Percentiles rank a stretch among this genome's conserved stretches.
phyloP scores from a whole-genome alignment of 2,888 invertebrate species.

The Caenorhabditis wallacei region DNA sequence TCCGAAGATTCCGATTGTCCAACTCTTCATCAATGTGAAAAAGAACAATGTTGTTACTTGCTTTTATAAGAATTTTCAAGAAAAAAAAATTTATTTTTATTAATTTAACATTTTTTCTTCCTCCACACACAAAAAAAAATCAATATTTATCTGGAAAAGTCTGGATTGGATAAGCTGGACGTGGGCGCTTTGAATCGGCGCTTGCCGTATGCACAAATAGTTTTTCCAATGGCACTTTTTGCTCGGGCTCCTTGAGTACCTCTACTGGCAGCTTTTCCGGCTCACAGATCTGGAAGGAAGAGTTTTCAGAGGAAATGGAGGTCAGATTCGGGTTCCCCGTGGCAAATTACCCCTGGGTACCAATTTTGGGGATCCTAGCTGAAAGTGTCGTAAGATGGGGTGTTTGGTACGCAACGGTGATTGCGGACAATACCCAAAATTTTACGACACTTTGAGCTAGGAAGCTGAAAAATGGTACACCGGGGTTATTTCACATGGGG shows the following conservation, averaged over 20 bases:
- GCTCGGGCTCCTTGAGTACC: constrained; percentile 11
- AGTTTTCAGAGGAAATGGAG: background rate
- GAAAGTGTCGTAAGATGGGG: too few species aligned
- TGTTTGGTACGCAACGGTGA: too few species aligned
- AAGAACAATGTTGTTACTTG: constrained; percentile 69
- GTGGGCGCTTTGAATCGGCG: constrained; percentile 20
- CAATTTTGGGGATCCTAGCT: background rate
- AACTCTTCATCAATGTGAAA: constrained; percentile 69
- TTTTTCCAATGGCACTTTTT: constrained; percentile 25
- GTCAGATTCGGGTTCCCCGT: background rate
- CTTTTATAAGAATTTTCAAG: constrained; percentile 23
- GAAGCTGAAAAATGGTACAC: too few species aligned
- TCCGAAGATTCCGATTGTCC: constrained; percentile 73
- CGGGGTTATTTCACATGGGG: too few species aligned
- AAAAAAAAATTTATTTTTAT: too few species aligned
- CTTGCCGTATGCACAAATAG: constrained; percentile 35
- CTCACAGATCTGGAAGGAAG: constrained; percentile 35
- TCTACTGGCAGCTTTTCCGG: constrained; percentile 47
- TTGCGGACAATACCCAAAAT: too few species aligned
- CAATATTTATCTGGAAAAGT: constrained; percentile 12
- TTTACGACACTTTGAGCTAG: too few species aligned
- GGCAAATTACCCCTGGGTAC: background rate
- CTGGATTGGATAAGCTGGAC: constrained; percentile 51
- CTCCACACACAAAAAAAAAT: too few species aligned
- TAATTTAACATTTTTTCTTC: too few species aligned